Percentiles rank a stretch among this genome's conserved stretches.
Evolutionary conservation across 35 echinoderm and acorn worm species (phyloP).

Genomic region (Anneissia japonica): DNA sequence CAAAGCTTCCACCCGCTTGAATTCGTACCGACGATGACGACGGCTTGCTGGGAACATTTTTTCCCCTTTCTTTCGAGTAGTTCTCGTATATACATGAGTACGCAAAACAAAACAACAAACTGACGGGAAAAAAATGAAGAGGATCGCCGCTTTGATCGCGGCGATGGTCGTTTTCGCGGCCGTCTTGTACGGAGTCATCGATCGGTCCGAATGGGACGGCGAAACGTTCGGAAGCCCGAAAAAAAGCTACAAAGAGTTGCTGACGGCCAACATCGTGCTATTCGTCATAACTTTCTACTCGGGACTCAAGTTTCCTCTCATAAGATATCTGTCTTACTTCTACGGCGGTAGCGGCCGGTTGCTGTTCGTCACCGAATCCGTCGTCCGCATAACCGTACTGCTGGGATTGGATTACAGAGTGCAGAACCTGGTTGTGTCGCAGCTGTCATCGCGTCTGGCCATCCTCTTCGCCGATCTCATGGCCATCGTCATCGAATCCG

Average conservation of each 20-base stretch:
- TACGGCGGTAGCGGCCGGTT: not conserved
- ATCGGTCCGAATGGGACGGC: not conserved
- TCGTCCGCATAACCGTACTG: not conserved
- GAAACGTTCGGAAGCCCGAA: not conserved
- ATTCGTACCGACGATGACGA: too few species aligned
- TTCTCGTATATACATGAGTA: too few species aligned
- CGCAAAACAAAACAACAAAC: too few species aligned
- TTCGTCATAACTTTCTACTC: not conserved
- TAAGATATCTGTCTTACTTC: not conserved
- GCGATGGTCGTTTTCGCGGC: not conserved
- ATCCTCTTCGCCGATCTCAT: not conserved
- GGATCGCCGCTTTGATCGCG: not conserved
- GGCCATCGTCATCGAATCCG: not conserved
- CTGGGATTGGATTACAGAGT: not conserved
- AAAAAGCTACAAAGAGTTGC: not conserved
- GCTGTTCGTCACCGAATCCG: not conserved
- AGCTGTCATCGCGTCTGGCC: not conserved
- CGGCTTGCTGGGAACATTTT: too few species aligned
- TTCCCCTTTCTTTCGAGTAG: too few species aligned
- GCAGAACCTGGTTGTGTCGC: not conserved
- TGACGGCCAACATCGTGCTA: not conserved
- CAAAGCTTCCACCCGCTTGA: not conserved
- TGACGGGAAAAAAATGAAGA: not conserved
- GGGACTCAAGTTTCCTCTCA: not conserved
- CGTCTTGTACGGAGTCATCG: not conserved